Percentiles rank a stretch among this genome's conserved stretches.
These are phyloP conservation scores for Penelope pileata DNA, from an alignment of 2,113 vertebrate genomes.

Conservation along the genomic window DNA sequence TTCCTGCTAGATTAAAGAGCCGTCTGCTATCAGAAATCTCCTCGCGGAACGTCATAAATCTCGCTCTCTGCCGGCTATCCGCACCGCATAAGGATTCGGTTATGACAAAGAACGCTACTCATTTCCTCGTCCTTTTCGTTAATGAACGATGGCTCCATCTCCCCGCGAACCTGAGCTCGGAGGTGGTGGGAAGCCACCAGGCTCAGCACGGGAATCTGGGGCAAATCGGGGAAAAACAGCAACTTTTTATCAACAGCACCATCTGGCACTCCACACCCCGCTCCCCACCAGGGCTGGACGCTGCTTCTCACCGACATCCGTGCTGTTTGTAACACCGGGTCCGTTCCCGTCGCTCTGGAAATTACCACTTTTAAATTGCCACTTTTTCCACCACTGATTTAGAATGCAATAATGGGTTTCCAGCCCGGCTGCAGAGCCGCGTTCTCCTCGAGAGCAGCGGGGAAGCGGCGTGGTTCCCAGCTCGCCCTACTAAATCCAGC, in stretches of 20 bases:
- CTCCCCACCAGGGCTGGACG: not conserved
- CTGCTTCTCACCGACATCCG: not conserved
- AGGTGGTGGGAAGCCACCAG: not conserved
- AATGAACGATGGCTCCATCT: constrained; percentile 32
- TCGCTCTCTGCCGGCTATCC: not conserved
- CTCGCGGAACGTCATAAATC: constrained; percentile 30
- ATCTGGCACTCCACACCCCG: not conserved
- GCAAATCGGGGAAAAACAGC: not conserved
- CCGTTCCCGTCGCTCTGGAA: constrained; percentile 24
- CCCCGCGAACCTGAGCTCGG: not conserved
- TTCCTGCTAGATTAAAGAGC: constrained; percentile 45
- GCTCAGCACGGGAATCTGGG: not conserved
- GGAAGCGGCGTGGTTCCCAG: not conserved
- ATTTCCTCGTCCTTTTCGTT: constrained; percentile 39
- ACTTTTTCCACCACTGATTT: constrained; percentile 30
- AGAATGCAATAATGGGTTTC: constrained; percentile 50
- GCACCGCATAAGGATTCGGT: not conserved
- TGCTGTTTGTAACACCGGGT: constrained; percentile 16
- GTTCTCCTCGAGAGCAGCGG: not conserved
- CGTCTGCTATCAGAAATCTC: constrained; percentile 49
- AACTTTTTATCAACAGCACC: not conserved
- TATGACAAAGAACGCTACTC: not conserved
- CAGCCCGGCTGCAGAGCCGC: not conserved
- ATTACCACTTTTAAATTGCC: too few species aligned
- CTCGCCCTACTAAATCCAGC: constrained; percentile 36